Base-by-base conservation (phyloP, 2,888 invertebrate genomes). In the Drosophila falleni region DNA sequence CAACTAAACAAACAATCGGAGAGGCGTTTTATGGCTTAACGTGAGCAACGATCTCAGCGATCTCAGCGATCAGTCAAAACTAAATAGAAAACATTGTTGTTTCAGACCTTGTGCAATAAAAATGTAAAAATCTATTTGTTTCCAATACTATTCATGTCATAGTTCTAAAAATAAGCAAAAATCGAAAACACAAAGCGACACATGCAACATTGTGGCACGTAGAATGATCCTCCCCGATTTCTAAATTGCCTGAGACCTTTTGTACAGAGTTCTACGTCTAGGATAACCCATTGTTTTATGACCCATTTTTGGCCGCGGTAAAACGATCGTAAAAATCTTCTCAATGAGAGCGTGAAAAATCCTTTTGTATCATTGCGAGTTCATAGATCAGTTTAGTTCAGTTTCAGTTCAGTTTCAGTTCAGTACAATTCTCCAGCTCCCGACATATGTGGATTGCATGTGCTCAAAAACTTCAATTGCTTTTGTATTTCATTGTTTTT, bases 281-380 rank as follows among this genome's bases (percentile, higher is more conserved):
- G 89, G 87, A 89, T 89, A 89, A 89, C 90, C 90, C 85, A 83
- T 90, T 86, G 89, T 89, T 90, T 89, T 89, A 90, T 75, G 89
- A 78, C 85, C 84, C 81, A 84, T 84, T 87, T 78, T 71, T 66
- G 79, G 49, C 64, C 76, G 87, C 89, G 87, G 89, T 85, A 78
- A 68, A 89, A 71, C 81, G 89, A 82, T 87, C 89, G 78, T 89
- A 84, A 89, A 88, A 90, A 37, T 58, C 46, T 72, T 69, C 61
- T 75, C 50, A 67, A 62, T 68, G 56, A 85, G 84, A 85, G 84
- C 84, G 84, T 85, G 89, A 89, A 89, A 67, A 85, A 85, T 84
- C 84, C 89, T 84, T 84, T 84, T 83, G 73, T 79, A 66, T 71
- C 65, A 59, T 51, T 51, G 56, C 47, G 39, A 64, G 71, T 64